Conservation (phyloP, 92 coral and sea anemone species). For the Nematostella vectensis region DNA sequence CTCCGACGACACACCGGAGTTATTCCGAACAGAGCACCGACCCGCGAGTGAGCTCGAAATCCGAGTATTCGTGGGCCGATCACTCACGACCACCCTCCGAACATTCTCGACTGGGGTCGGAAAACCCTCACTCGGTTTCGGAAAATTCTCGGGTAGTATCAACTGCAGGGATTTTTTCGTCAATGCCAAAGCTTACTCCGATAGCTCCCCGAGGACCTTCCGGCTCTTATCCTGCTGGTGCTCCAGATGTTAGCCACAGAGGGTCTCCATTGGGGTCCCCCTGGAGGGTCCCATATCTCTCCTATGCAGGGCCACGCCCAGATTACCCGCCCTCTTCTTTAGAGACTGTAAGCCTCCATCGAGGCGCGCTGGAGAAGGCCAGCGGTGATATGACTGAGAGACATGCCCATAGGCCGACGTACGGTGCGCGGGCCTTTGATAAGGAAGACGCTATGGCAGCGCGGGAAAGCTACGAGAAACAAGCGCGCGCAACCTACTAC, state of each 20-base stretch:
- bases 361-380: not conserved
- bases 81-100: not conserved
- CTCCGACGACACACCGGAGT: no score
- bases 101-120: not conserved
- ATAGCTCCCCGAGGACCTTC: slow-evolving; percentile 52
- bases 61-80: not conserved
- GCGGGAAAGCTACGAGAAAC: not conserved
- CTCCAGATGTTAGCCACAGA: slow-evolving; percentile 26
- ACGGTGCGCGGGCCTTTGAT: slow-evolving; percentile 11
- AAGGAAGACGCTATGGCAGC: slow-evolving; percentile 1
- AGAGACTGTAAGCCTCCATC: slow-evolving; percentile 7
- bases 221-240: slow-evolving; percentile 14
- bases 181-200: slow-evolving; percentile 64
- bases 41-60: slow-evolving; percentile 5
- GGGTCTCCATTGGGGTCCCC: slow-evolving; percentile 18
- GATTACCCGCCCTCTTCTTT: slow-evolving; percentile 1
- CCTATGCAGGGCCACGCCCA: slow-evolving; percentile 2
- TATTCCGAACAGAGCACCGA: not conserved
- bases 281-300: slow-evolving; percentile 9
- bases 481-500: slow-evolving; percentile 2
- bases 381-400: slow-evolving; percentile 8
- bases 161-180: slow-evolving; percentile 8
- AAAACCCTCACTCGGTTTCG: not conserved
- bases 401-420: slow-evolving; percentile 4
- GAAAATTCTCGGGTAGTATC: not conserved